phyloP scores from a whole-genome alignment of 1,140 invertebrate species.

The Drosophila melanica region DNA sequence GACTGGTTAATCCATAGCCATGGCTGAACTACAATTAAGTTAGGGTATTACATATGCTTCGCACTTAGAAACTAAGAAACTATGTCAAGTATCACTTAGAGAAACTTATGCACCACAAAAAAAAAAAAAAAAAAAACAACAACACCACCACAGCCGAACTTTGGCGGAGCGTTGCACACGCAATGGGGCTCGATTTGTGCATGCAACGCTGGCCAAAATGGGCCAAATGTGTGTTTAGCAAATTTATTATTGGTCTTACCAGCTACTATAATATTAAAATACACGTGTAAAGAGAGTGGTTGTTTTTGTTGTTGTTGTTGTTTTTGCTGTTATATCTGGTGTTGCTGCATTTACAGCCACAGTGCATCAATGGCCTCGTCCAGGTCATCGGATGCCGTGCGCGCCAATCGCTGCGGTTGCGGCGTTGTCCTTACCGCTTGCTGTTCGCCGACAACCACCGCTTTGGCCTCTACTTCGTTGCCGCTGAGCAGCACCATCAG shows the following conservation, averaged over 20 bases:
- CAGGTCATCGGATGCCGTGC: slow-evolving; percentile 47
- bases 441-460: slow-evolving; percentile 66
- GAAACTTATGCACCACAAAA: slow-evolving; percentile 26
- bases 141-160: neutral
- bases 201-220: slow-evolving; percentile 35
- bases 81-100: slow-evolving; percentile 72
- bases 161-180: slow-evolving; percentile 29
- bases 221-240: neutral
- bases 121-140: neutral
- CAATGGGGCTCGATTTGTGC: slow-evolving; percentile 38
- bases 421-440: slow-evolving; percentile 35
- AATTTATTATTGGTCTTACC: slow-evolving; percentile 19
- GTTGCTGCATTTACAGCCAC: slow-evolving; percentile 53
- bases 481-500: slow-evolving; percentile 68
- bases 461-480: slow-evolving; percentile 67
- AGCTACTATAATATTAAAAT: slow-evolving; percentile 12
- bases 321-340: neutral
- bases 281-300: neutral
- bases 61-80: slow-evolving; percentile 66
- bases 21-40: slow-evolving; percentile 4
- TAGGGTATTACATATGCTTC: slow-evolving; percentile 44
- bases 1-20: slow-evolving; percentile 5
- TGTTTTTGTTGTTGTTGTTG: neutral
- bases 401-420: slow-evolving; percentile 34
- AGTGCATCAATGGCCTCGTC: slow-evolving; percentile 72